Base-by-base conservation (phyloP, 1,140 invertebrate species). In the Megathymus violae region DNA sequence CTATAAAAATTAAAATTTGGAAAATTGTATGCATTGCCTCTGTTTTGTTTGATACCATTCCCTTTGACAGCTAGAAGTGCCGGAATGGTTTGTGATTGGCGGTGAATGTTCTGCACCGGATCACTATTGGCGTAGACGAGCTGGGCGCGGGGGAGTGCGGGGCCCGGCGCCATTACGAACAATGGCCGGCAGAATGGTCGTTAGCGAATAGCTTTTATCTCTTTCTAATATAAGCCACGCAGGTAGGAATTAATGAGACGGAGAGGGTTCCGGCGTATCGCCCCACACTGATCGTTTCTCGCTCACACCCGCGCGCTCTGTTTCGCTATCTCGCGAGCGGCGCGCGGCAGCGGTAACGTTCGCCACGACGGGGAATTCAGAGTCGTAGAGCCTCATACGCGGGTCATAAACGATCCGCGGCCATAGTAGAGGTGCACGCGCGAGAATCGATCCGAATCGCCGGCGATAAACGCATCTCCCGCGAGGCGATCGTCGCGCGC, bases 371-470 rank as follows among this genome's bases (percentile, higher is more conserved):
- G 86, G 80, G 85, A 88, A 86, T 86, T 84, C 82, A 80, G 84
- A 90, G 88, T 88, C 85, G 85, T 88, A 88, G 88, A 90, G 88
- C 84, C 88, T 90, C 88, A 90, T 90, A 90, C 88, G 88, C 86
- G 85, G 86, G 88, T 86, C 89, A 90, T 90, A 90, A 90, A 89
- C 86, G 88, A 90, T 90, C 85, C 89, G 89, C 88, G 88, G 88
- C 88, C 83, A 90, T 88, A 89, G 84, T 90, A 86, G 85, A 89
- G 87, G 85, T 89, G 89, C 89, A 91, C 89, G 88, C 88, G 83
- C 81, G 86, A 84, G 85, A 82, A 88, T 88, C 87, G 85, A 88
- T 89, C 86, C 85, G 80, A 85, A 85, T 85, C 81, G 84, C 86
- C 84, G 84, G 86, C 86, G 84, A 88, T 85, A 86, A 86, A 88